Evolutionary conservation across 2,888 invertebrate species (phyloP), one percentile per base, ranked within the genome.

Genomic region (Hypena proboscidalis): DNA sequence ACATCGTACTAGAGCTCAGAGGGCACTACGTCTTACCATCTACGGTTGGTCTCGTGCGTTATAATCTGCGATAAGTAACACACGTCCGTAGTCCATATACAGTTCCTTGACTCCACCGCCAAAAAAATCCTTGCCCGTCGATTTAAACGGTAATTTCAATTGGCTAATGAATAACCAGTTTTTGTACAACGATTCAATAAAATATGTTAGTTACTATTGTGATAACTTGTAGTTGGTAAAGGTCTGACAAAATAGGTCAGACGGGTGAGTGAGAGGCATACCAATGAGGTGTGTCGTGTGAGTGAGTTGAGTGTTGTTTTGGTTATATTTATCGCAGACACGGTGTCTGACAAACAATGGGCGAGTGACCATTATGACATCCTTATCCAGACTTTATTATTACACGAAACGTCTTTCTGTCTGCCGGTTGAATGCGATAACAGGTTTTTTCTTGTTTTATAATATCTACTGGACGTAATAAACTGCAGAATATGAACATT

Each of bases 1-100:
- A 73, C 65, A 74, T 67, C 57, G 41, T 26, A 15, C 11, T 51
- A 62, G 46, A 45, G 71, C 67, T 77, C 67, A 65, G 41, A 71
- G 57, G 60, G 49, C 39, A 69, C 40, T 70, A 49, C 65, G 70
- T 54, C 47, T 60, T 48, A 33, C 21, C 36, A 34, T 43, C 41
- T 48, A 43, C 49, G 47, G 33, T 39, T 26, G 13, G 27, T 33
- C 39, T 34, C 26, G 11, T 31, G 23, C 10, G 11, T 17, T 7
- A 20, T 27, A 13, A 7, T 9, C n/a, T 11, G 9, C 25, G 8
- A 25, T n/a, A 25, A 31, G 19, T 31, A 31, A 39, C 11, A n/a
- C n/a, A n/a, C n/a, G n/a, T n/a, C n/a, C n/a, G n/a, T n/a, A n/a
- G n/a, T n/a, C 25, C 0, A 36, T 31, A 58, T 58, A 55, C 48